Conservation (phyloP, 2,113 vertebrate genomes). For the Heteronetta atricapilla region DNA sequence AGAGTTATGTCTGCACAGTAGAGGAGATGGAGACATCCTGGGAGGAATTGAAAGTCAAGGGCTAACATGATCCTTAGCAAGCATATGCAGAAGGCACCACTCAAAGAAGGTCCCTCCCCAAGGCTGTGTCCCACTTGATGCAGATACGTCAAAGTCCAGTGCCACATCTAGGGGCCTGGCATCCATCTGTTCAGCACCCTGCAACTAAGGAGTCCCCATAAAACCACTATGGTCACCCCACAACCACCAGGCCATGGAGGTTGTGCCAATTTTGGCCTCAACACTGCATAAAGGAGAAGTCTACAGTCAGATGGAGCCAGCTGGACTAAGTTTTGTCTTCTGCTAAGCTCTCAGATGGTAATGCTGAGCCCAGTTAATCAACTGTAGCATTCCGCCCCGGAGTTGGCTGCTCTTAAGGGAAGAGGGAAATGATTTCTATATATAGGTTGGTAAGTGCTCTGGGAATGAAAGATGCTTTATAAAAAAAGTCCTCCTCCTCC, state of each 20-base stretch:
- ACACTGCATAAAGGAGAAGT: not conserved
- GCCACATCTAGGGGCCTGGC: not conserved
- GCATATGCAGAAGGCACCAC: not conserved
- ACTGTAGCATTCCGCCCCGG: not conserved
- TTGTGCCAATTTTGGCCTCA: not conserved
- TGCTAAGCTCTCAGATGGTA: not conserved
- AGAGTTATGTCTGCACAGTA: not conserved
- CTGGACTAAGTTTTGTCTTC: not conserved
- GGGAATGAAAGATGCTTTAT: constrained; percentile 38
- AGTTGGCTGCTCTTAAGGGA: not conserved
- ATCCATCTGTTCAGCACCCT: not conserved
- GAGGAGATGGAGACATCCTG: not conserved
- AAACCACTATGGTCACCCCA: not conserved
- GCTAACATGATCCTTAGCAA: not conserved
- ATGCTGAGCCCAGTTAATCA: not conserved
- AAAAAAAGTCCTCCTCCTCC: not conserved
- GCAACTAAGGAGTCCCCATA: not conserved
- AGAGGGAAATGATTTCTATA: constrained; percentile 34
- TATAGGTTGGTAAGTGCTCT: constrained; percentile 6
- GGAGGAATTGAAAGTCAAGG: too few species aligned
- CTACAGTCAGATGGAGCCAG: not conserved
- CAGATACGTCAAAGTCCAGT: not conserved
- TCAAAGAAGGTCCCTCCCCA: not conserved
- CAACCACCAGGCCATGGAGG: not conserved
- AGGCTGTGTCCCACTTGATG: not conserved